A percentile compares a stretch with the other conserved stretches of the same genome.
These are phyloP conservation scores for Apodemia mormo DNA, from an alignment of 2,888 invertebrate genomes.

Conservation along the genomic window DNA sequence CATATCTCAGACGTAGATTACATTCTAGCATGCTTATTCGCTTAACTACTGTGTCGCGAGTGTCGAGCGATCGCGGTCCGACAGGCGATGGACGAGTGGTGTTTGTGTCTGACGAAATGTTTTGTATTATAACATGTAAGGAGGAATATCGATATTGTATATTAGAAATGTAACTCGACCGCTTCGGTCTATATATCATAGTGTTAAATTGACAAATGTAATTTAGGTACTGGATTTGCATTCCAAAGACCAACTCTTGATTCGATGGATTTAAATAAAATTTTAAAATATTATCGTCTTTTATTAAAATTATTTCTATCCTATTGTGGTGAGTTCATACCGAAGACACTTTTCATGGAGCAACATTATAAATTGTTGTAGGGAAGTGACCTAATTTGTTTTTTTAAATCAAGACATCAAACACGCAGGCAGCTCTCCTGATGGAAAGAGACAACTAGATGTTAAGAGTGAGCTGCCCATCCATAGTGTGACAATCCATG, in stretches of 20 bases:
- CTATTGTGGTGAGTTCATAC: background rate
- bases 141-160: slow-evolving; percentile 35
- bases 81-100: background rate
- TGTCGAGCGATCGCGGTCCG: background rate
- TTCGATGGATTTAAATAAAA: slow-evolving; percentile 76
- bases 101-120: background rate
- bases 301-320: slow-evolving; percentile 30
- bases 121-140: slow-evolving; percentile 14
- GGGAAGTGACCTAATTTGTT: too few species aligned
- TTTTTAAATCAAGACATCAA: too few species aligned
- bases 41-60: slow-evolving; percentile 1
- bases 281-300: slow-evolving; percentile 40
- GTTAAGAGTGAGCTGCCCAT: too few species aligned
- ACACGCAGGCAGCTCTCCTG: too few species aligned
- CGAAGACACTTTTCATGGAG: too few species aligned
- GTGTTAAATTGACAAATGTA: slow-evolving; percentile 57
- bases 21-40: slow-evolving; percentile 2
- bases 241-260: slow-evolving; percentile 75
- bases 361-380: too few species aligned
- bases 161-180: slow-evolving; percentile 33
- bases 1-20: slow-evolving; percentile 3
- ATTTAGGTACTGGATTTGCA: slow-evolving; percentile 72
- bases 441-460: too few species aligned
- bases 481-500: too few species aligned
- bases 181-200: slow-evolving; percentile 48